Conservation (phyloP, 2,888 invertebrate species). For the Emmelina monodactyla region DNA sequence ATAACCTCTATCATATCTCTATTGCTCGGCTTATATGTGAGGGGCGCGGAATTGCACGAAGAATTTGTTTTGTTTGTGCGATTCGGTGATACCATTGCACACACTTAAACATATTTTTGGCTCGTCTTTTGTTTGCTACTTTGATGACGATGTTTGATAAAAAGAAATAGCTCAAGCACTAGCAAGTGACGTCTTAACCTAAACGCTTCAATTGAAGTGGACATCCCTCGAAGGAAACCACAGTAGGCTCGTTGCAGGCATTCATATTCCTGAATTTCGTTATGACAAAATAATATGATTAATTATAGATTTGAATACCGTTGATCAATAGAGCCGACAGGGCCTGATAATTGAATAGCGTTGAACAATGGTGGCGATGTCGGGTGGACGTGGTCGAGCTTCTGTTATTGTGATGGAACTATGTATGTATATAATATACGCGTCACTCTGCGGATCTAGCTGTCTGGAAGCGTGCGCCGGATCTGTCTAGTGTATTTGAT, state of each 20-base stretch:
- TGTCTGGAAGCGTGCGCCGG: too few relatives aligned
- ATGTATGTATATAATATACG: too few relatives aligned
- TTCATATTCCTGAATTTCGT: slow-evolving; percentile 2
- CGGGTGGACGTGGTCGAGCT: not conserved
- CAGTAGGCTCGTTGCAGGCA: too few relatives aligned
- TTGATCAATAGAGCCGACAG: not conserved
- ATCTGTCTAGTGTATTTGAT: too few relatives aligned
- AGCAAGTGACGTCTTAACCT: too few relatives aligned
- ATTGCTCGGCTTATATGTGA: slow-evolving; percentile 47
- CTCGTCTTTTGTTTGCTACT: too few relatives aligned
- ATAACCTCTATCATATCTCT: slow-evolving; percentile 64
- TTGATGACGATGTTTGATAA: too few relatives aligned
- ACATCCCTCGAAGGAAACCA: too few relatives aligned
- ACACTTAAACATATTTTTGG: slow-evolving; percentile 42
- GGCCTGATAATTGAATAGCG: slow-evolving; percentile 1
- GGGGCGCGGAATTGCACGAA: slow-evolving; percentile 43
- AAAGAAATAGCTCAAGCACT: too few relatives aligned
- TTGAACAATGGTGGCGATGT: not conserved
- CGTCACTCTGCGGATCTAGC: too few relatives aligned
- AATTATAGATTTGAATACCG: not conserved
- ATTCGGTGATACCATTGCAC: slow-evolving; percentile 49
- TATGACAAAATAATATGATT: slow-evolving; percentile 4
- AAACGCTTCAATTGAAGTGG: too few relatives aligned
- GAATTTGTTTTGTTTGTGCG: slow-evolving; percentile 54
- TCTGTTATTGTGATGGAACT: too few relatives aligned